Percentiles rank a stretch among this genome's conserved stretches.
These are phyloP conservation scores for Dryoscopus gambensis DNA, from an alignment of 2,113 vertebrate genomes.

Conservation along the genomic window DNA sequence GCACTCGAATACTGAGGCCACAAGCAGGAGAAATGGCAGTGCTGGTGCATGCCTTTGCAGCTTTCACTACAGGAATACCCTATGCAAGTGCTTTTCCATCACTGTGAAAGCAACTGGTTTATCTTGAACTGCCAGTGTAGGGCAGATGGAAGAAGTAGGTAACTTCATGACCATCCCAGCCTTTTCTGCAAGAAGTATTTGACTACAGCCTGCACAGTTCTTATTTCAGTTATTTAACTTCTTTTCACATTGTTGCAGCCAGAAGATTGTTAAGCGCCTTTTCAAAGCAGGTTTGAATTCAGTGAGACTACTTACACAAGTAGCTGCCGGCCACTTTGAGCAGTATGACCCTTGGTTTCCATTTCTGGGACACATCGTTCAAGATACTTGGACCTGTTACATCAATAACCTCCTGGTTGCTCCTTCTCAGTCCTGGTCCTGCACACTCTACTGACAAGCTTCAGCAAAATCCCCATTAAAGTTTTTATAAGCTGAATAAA, in stretches of 20 bases:
- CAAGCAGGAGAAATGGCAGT: neutral
- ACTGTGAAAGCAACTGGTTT: neutral
- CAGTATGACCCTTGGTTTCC: neutral
- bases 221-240: neutral
- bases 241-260: neutral
- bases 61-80: neutral
- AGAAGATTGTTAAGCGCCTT: neutral
- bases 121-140: neutral
- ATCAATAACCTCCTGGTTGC: neutral
- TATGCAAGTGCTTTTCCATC: neutral
- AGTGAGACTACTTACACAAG: neutral
- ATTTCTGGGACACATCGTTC: neutral
- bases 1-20: neutral
- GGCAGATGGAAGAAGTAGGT: neutral
- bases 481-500: neutral
- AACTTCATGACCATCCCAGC: neutral
- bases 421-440: neutral
- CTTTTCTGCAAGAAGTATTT: neutral
- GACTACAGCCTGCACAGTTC: neutral
- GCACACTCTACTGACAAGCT: neutral
- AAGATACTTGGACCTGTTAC: neutral
- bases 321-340: neutral
- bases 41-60: neutral
- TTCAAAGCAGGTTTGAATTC: neutral
- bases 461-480: neutral